Conservation (phyloP, 2,113 vertebrate genomes). For the Eira barbara region DNA sequence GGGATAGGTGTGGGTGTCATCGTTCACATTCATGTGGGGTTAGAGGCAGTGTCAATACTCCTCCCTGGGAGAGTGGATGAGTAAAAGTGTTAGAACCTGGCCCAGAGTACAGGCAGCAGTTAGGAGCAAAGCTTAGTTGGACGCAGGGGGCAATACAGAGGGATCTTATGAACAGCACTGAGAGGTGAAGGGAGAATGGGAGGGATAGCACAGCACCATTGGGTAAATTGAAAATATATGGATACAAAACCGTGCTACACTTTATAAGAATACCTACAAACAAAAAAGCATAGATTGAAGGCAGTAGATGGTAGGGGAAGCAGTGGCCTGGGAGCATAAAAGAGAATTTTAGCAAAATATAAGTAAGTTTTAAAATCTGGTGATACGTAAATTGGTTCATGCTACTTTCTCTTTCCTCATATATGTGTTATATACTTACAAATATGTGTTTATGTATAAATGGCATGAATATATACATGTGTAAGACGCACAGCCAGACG, state of each 20-base stretch:
- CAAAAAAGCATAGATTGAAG: not conserved
- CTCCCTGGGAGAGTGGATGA: not conserved
- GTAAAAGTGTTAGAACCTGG: not conserved
- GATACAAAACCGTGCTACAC: not conserved
- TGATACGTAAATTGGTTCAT: not conserved
- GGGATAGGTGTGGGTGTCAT: not conserved
- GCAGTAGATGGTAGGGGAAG: not conserved
- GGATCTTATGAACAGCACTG: not conserved
- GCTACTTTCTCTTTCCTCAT: not conserved
- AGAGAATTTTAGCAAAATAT: not conserved
- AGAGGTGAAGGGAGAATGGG: not conserved
- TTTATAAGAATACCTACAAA: not conserved
- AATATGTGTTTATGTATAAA: not conserved
- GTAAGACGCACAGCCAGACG: not conserved
- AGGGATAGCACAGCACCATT: not conserved
- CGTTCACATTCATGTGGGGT: not conserved
- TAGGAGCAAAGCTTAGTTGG: not conserved
- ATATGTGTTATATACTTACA: not conserved
- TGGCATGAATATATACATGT: not conserved
- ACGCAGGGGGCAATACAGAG: not conserved
- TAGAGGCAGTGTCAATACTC: not conserved
- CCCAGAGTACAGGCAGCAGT: not conserved
- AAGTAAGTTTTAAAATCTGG: not conserved
- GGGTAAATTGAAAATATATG: not conserved
- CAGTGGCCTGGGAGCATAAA: not conserved